Evolutionary conservation across 2,888 invertebrate species (phyloP), one percentile per base, ranked within the genome.

Genomic region (Cosmia pyralina): DNA sequence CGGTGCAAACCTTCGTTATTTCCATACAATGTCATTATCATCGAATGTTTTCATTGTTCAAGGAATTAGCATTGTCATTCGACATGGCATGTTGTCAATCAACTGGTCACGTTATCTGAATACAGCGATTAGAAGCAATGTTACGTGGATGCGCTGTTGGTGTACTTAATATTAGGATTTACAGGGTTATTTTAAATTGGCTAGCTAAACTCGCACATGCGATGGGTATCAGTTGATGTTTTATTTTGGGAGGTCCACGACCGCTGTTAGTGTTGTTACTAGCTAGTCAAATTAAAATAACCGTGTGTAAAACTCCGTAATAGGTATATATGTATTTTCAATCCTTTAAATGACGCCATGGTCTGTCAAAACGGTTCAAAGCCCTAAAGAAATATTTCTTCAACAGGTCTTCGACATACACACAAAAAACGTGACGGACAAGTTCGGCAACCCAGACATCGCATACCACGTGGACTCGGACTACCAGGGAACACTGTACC

Each of bases 401-500:
- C 64, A 59, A 74, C 92, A 96, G 96, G 95, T 94, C 71, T 96
- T 95, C 88, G 94, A 94, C 81, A 95, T 96, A 84, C 95, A 96
- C 85, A 96, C 96, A 46, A 96, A 96, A 77, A 94, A 95, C 72
- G 88, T 94, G 11, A 93, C 96, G 8, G 92, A 94, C 69, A 95
- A 95, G 78, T 92, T 94, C 64, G 94, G 93, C 2, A 90, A 92
- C 57, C 91, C 92, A 5, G 91, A 89, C 79, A 92, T 92, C 17
- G 94, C 92, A 0, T 96, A 96, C 81, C 94, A 95, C 85, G 96
- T 92, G 86, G 96, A 97, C 72, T 96, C 97, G 0, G 96, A 97
- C 72, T 96, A 97, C 85, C 94, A 96, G 79, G 97, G 96, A 8
- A 96, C 97, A 0, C 90, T 97, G 3, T 98, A 97, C 88, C 96